These are phyloP conservation scores for Chiroxiphia lanceolata DNA, from an alignment of 2,797 vertebrate genomes.

Conservation along the genomic window DNA sequence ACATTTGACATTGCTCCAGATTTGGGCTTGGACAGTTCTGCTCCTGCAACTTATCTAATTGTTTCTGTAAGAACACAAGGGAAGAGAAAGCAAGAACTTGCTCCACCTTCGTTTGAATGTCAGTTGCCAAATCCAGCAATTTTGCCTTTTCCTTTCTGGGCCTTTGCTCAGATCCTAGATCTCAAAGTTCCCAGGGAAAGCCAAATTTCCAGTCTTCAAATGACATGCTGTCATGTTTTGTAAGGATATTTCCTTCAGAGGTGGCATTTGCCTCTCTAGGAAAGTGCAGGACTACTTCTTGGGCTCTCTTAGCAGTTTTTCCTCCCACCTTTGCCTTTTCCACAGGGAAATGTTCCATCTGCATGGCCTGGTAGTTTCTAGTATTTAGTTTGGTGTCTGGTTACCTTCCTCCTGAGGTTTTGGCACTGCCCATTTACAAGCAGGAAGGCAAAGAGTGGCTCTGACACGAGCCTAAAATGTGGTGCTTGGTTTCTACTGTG, in stretches of 20 bases:
- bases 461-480: not conserved
- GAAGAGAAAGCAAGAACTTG: not conserved
- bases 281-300: not conserved
- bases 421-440: not conserved
- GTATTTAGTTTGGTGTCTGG: not conserved
- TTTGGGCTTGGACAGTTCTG: not conserved
- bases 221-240: not conserved
- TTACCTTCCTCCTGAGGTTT: not conserved
- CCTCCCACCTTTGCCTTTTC: not conserved
- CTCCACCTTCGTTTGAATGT: not conserved
- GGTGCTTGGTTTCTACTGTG: not conserved
- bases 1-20: not conserved
- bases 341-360: not conserved
- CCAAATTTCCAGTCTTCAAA: slow-evolving; percentile 22
- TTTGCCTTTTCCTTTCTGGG: not conserved
- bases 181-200: slow-evolving; percentile 27
- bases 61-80: not conserved
- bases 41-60: not conserved
- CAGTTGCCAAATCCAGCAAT: not conserved
- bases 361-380: not conserved
- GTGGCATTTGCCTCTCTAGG: slow-evolving; percentile 26
- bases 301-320: slow-evolving; percentile 7
- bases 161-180: slow-evolving; percentile 1
- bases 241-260: slow-evolving; percentile 25
- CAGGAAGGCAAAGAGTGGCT: not conserved